phyloP scores from a whole-genome alignment of 2,888 invertebrate species.

The Trachelus iudaicus region DNA sequence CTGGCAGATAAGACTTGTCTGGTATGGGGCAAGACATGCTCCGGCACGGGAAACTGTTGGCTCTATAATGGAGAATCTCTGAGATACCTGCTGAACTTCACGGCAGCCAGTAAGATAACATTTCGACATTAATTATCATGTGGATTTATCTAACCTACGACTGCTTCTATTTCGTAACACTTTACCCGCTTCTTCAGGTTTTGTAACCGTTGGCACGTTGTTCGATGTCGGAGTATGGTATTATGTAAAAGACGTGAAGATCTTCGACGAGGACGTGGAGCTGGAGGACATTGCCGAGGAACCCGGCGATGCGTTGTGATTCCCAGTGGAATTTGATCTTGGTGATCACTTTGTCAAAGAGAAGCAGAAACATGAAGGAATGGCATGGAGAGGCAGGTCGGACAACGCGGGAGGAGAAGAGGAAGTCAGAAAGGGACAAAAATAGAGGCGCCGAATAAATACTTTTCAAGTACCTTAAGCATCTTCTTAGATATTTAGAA shows the following conservation, averaged over 20 bases:
- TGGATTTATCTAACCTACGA: not conserved
- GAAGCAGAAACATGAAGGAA: constrained; percentile 13
- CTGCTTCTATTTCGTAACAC: not conserved
- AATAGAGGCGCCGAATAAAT: constrained; percentile 46
- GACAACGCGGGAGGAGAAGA: constrained; percentile 13
- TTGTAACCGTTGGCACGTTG: constrained; percentile 73
- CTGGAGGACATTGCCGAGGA: constrained; percentile 63
- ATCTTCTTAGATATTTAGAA: constrained; percentile 51
- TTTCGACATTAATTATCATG: not conserved
- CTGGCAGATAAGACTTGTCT: constrained; percentile 73
- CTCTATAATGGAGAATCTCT: constrained; percentile 76
- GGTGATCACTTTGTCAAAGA: not conserved
- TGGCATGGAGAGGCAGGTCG: not conserved
- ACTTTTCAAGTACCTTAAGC: constrained; percentile 61
- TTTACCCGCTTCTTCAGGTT: constrained; percentile 54
- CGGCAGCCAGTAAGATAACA: constrained; percentile 69
- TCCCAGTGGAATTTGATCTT: constrained; percentile 1
- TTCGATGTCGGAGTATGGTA: constrained; percentile 78
- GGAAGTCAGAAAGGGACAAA: constrained; percentile 8
- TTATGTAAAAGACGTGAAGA: constrained; percentile 75
- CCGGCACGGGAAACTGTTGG: constrained; percentile 80
- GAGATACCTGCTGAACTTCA: constrained; percentile 74
- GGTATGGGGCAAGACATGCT: constrained; percentile 80
- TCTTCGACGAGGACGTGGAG: constrained; percentile 75
- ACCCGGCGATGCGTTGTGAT: constrained; percentile 51